Percentiles rank a stretch among this genome's conserved stretches.
Evolutionary conservation across 2,888 invertebrate genomes (phyloP).

Genomic region (Abrostola tripartita): DNA sequence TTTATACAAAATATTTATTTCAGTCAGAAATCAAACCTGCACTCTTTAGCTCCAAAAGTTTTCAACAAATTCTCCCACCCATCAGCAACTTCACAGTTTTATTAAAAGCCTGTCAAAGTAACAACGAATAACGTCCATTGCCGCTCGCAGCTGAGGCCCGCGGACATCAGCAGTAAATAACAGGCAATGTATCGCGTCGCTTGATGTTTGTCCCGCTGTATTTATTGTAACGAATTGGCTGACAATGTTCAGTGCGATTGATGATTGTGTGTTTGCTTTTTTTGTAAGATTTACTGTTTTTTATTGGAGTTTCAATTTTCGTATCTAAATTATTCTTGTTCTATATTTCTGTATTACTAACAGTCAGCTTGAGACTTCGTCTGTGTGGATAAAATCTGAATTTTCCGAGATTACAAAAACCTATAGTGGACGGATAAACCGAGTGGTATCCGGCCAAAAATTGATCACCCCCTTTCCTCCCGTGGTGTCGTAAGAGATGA

Average conservation of each 20-base stretch:
- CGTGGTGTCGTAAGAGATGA: too few species aligned
- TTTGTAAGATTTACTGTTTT: slow-evolving; percentile 18
- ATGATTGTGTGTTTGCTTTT: slow-evolving; percentile 25
- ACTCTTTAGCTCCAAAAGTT: background rate
- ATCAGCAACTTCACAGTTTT: slow-evolving; percentile 25
- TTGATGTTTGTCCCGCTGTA: slow-evolving; percentile 34
- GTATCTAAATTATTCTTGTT: background rate
- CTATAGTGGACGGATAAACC: too few species aligned
- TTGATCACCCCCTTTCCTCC: too few species aligned
- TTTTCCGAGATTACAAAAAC: too few species aligned
- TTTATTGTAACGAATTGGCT: slow-evolving; percentile 48
- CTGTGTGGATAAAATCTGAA: too few species aligned
- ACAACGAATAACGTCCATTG: slow-evolving; percentile 55
- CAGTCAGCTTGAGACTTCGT: too few species aligned
- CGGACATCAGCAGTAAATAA: slow-evolving; percentile 55
- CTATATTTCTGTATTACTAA: background rate
- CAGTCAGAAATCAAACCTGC: too few species aligned
- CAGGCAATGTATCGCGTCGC: slow-evolving; percentile 45
- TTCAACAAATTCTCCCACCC: slow-evolving; percentile 13
- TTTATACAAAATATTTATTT: too few species aligned
- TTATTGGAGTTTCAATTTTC: background rate
- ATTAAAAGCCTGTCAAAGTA: slow-evolving; percentile 54
- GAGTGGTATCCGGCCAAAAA: too few species aligned
- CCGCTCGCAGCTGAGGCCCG: slow-evolving; percentile 54
- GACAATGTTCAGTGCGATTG: slow-evolving; percentile 32